Conservation (phyloP, 1,140 invertebrate species). For the Aleiodes sp. region DNA sequence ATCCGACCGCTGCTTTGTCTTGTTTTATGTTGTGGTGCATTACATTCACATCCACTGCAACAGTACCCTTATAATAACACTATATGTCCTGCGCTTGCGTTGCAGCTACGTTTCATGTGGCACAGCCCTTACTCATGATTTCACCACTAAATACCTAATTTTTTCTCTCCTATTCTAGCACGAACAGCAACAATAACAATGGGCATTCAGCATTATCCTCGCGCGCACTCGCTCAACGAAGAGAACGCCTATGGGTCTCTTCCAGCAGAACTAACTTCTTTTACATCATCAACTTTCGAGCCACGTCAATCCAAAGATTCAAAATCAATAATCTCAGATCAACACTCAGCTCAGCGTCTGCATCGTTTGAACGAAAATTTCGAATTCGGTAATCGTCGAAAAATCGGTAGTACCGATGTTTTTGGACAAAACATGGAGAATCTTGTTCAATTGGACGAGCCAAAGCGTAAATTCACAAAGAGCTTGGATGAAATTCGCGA, state of each 20-base stretch:
- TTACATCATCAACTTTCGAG: constrained; percentile 54
- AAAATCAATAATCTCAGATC: constrained; percentile 19
- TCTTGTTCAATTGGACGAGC: constrained; percentile 52
- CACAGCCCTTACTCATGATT: too few relatives aligned
- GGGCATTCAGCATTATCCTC: constrained; percentile 54
- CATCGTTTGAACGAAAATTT: constrained; percentile 37
- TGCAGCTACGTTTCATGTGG: too few relatives aligned
- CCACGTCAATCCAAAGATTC: constrained; percentile 39
- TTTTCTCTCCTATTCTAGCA: constrained; percentile 36
- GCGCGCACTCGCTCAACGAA: constrained; percentile 46
- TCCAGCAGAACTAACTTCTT: constrained; percentile 52
- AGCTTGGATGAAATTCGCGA: constrained; percentile 58
- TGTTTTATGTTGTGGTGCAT: too few relatives aligned
- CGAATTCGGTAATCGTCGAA: constrained; percentile 43
- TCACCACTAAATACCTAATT: not conserved
- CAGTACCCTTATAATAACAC: too few relatives aligned
- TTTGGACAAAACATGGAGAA: constrained; percentile 60
- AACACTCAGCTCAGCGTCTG: constrained; percentile 32
- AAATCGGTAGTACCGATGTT: constrained; percentile 54
- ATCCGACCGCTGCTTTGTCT: too few relatives aligned
- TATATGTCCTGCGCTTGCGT: too few relatives aligned
- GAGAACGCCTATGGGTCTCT: constrained; percentile 52
- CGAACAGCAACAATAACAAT: constrained; percentile 54
- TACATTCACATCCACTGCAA: too few relatives aligned
- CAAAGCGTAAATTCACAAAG: constrained; percentile 51